phyloP scores from a whole-genome alignment of 2,797 vertebrate genomes.

The Micromesistius poutassou region DNA sequence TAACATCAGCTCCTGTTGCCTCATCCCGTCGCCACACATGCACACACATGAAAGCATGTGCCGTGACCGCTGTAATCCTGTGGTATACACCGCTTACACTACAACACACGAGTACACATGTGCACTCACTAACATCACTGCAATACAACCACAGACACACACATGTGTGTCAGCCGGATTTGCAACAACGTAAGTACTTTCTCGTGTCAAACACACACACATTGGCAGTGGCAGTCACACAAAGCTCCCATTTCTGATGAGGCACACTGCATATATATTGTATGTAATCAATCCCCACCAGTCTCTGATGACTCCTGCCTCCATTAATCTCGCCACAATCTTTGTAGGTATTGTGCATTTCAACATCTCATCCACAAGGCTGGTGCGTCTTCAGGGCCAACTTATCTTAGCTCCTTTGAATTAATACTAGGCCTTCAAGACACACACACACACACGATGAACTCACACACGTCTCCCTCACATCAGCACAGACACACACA shows the following conservation, averaged over 20 bases:
- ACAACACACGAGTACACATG: neutral
- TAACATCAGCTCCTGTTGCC: slow-evolving; percentile 29
- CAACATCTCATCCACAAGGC: slow-evolving; percentile 31
- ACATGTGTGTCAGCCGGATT: neutral
- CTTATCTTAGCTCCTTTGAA: slow-evolving; percentile 24
- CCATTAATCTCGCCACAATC: neutral
- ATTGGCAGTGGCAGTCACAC: neutral
- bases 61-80: neutral
- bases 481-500: neutral
- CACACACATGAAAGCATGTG: neutral
- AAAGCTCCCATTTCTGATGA: neutral
- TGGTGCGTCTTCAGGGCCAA: slow-evolving; percentile 26
- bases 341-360: slow-evolving; percentile 5
- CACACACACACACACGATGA: slow-evolving; percentile 7
- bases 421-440: slow-evolving; percentile 28
- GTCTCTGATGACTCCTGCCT: slow-evolving; percentile 9
- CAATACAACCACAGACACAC: neutral
- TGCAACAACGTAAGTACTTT: neutral
- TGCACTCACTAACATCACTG: neutral
- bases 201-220: neutral
- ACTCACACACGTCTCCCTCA: slow-evolving; percentile 19
- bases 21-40: slow-evolving; percentile 12
- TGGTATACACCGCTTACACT: neutral
- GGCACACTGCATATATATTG: neutral
- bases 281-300: no score